Evolutionary conservation across 2,113 vertebrate genomes (phyloP), one percentile per base, ranked within the genome.

Genomic region (Origma solitaria): DNA sequence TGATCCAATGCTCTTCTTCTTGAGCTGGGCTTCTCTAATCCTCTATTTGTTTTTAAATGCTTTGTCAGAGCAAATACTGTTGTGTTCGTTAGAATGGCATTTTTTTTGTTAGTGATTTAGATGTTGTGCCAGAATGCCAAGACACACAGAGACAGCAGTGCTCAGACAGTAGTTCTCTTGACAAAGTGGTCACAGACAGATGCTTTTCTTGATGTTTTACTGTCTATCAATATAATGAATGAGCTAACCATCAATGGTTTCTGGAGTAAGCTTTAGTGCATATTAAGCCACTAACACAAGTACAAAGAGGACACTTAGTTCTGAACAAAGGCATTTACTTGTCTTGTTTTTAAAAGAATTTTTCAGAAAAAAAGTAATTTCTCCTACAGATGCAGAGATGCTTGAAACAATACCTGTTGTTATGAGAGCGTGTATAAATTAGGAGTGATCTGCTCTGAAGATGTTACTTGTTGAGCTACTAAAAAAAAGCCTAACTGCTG

Each of bases 191-290:
- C 91, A 95, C 82, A 95, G 60, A 76, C 7, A 91, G 76, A 92
- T 88, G 86, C 47, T 86, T 72, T 91, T 62, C 82, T 61, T 82
- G 87, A 92, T 92, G 68, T 60, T 82, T 95, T 47, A 50, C 72
- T 96, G 87, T 64, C 95, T 92, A 75, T 95, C 92, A 95, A 64
- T 82, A 82, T 82, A 96, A 95, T 78, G 69, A 96, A 94, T 14
- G 49, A 93, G 66, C 53, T 92, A 92, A 70, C 54, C 69, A 77
- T 72, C 53, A 47, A 5, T 20, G n/a, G 37, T 33, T 95, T 95
- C 92, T 91, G 68, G 28, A 95, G 72, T 49, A 80, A 51, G 35
- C 76, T 82, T 93, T 49, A 84, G 76, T 82, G 60, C 22, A 50
- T 82, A 81, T 93, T 80, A 91, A 88, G 45, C 33, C 8, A 23